These are phyloP conservation scores for Apomyelois bistriatella DNA, from an alignment of 2,888 invertebrate species.

Conservation along the genomic window DNA sequence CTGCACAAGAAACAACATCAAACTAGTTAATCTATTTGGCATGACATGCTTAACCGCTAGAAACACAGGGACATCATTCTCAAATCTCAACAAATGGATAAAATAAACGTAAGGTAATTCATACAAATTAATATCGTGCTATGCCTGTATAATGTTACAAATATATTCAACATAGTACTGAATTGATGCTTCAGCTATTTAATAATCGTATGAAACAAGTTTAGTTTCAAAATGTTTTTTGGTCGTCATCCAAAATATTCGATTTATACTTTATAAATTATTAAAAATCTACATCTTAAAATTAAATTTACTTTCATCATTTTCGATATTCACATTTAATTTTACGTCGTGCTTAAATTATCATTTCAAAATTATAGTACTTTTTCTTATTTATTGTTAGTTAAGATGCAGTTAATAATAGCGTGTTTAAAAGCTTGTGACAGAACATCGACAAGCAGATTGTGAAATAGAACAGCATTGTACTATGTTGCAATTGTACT, in stretches of 20 bases:
- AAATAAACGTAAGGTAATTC: background rate
- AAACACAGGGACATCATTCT: constrained; percentile 16
- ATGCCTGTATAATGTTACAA: background rate
- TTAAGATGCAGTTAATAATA: constrained; percentile 22
- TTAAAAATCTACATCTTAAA: too few species aligned
- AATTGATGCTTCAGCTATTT: too few species aligned
- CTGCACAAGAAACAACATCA: constrained; percentile 38
- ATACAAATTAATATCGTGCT: constrained; percentile 1
- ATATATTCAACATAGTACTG: constrained; percentile 10
- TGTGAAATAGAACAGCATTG: constrained; percentile 1
- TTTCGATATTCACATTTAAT: too few species aligned
- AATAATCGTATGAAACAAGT: too few species aligned
- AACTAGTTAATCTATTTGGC: constrained; percentile 52
- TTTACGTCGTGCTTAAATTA: too few species aligned
- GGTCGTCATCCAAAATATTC: too few species aligned
- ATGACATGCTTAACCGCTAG: constrained; percentile 58
- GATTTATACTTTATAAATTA: too few species aligned
- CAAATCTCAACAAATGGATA: constrained; percentile 17
- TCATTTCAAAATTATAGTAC: too few species aligned
- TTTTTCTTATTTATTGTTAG: background rate
- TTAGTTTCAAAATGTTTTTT: too few species aligned
- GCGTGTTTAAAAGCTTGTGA: constrained; percentile 42
- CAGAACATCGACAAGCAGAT: constrained; percentile 37
- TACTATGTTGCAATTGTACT: constrained; percentile 9
- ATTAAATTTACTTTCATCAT: too few species aligned